phyloP scores from a whole-genome alignment of 1,140 invertebrate species.

The silkworm (Bombyx mori) region ASM3026992v2 NC_085122.1:318501-319000 shows the following conservation, averaged over 20 bases:
- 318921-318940: not conserved
- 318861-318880: slow-evolving; percentile 5
- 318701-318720: not conserved
- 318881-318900: not conserved
- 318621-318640: not conserved
- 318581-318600: slow-evolving; percentile 5
- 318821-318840: slow-evolving; percentile 5
- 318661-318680: not conserved
- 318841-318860: slow-evolving; percentile 5
- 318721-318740: not conserved
- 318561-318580: slow-evolving; percentile 4
- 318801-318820: slow-evolving; percentile 15
- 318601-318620: not conserved
- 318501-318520: slow-evolving; percentile 1
- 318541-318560: slow-evolving; percentile 7
- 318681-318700: not conserved
- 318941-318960: not conserved
- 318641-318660: not conserved
- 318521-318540: slow-evolving; percentile 4
- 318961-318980: slow-evolving; percentile 2
- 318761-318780: too few species aligned
- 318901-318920: not conserved
- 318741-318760: not conserved
- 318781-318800: not conserved
- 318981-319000: not conserved